Evolutionary conservation across 2,888 invertebrate genomes (phyloP).

Genomic region (Drosophila austrosaltans): DNA sequence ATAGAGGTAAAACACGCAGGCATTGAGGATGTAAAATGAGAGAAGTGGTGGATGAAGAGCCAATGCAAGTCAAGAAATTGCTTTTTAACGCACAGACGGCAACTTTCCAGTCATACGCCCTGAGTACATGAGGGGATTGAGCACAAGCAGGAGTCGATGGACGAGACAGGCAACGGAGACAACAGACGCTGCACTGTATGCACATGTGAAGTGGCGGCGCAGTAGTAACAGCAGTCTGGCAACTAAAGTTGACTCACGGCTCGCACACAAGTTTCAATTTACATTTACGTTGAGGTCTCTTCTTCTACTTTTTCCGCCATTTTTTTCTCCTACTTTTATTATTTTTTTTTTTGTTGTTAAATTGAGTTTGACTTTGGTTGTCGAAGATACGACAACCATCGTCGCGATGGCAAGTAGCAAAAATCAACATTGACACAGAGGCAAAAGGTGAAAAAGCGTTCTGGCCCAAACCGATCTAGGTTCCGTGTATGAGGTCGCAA

Average conservation of each 20-base stretch:
- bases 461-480: neutral
- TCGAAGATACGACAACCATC: constrained; percentile 41
- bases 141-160: neutral
- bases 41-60: constrained; percentile 36
- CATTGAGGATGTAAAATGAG: constrained; percentile 31
- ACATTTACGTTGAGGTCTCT: constrained; percentile 66
- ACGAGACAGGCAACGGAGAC: neutral
- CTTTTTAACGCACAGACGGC: constrained; percentile 55
- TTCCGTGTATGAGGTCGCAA: constrained; percentile 10
- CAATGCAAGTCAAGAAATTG: constrained; percentile 58
- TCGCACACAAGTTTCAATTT: constrained; percentile 67
- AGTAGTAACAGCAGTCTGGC: constrained; percentile 11
- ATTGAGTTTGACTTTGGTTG: constrained; percentile 72
- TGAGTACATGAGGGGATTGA: constrained; percentile 31
- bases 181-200: neutral
- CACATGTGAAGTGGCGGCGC: constrained; percentile 14
- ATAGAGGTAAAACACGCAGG: constrained; percentile 49
- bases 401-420: constrained; percentile 44
- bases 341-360: constrained; percentile 62
- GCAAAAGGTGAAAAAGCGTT: constrained; percentile 51
- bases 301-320: neutral
- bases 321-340: neutral
- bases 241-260: constrained; percentile 50
- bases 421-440: constrained; percentile 69
- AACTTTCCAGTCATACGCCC: constrained; percentile 13